Evolutionary conservation across 2,888 invertebrate genomes (phyloP).

Genomic region (Apodemia duryi): DNA sequence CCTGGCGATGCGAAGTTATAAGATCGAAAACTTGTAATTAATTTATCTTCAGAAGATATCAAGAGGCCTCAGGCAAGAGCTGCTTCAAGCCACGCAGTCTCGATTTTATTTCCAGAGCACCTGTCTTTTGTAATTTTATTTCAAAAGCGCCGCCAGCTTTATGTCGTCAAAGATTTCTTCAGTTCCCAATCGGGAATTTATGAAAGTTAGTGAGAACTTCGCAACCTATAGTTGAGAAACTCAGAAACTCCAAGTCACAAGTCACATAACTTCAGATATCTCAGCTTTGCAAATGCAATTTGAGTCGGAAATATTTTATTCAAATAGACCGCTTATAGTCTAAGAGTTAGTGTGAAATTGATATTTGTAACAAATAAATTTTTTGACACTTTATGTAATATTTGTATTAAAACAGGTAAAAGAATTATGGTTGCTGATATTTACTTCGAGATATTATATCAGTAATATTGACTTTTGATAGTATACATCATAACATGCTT

Average conservation of each 20-base stretch:
- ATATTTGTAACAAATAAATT: not conserved
- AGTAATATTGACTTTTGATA: too few relatives aligned
- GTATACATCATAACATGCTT: too few relatives aligned
- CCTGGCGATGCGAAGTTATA: not conserved
- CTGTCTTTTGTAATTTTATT: conserved; percentile 11
- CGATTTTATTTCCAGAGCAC: conserved; percentile 7
- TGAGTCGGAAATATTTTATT: conserved; percentile 10
- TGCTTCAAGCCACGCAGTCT: not conserved
- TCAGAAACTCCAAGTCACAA: conserved; percentile 1
- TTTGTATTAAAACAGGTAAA: too few relatives aligned
- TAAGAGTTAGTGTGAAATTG: not conserved
- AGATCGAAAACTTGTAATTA: not conserved
- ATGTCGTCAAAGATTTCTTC: conserved; percentile 6
- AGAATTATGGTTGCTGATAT: too few relatives aligned
- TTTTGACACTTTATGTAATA: too few relatives aligned
- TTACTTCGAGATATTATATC: too few relatives aligned
- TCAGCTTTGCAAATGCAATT: conserved; percentile 13
- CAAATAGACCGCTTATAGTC: conserved; percentile 2
- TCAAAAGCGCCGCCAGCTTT: conserved; percentile 7
- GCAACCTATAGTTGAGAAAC: conserved; percentile 11
- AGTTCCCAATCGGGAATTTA: conserved; percentile 11
- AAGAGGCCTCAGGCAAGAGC: conserved; percentile 3
- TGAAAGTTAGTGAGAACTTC: conserved; percentile 9
- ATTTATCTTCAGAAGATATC: conserved; percentile 12
- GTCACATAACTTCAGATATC: conserved; percentile 13